Percentiles rank a stretch among this genome's conserved stretches.
phyloP scores from a whole-genome alignment of 2,888 invertebrate species.

The Caenorhabditis doughertyi region DNA sequence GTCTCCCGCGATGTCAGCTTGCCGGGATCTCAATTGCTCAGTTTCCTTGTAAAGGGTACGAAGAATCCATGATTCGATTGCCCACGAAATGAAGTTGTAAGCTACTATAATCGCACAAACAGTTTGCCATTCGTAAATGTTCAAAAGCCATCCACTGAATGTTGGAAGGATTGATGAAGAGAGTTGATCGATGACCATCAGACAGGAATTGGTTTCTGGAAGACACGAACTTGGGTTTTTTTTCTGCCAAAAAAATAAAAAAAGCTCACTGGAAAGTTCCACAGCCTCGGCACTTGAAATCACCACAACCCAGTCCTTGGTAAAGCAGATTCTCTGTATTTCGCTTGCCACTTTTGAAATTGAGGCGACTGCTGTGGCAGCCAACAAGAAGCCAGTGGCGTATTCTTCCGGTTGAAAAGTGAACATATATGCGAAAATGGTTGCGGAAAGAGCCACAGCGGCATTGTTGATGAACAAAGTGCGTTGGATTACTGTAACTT shows the following conservation, averaged over 20 bases:
- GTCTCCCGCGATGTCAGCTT: slow-evolving; percentile 11
- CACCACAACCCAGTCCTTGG: slow-evolving; percentile 80
- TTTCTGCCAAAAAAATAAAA: neutral
- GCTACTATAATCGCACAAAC: slow-evolving; percentile 33
- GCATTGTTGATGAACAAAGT: slow-evolving; percentile 72
- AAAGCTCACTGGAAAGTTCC: slow-evolving; percentile 64
- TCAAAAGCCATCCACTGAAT: slow-evolving; percentile 69
- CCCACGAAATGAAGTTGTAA: slow-evolving; percentile 78
- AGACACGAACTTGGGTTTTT: no score
- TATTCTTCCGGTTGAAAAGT: neutral
- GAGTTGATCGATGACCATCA: slow-evolving; percentile 74
- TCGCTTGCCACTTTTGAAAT: slow-evolving; percentile 75
- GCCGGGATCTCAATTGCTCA: slow-evolving; percentile 38
- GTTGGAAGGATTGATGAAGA: slow-evolving; percentile 73
- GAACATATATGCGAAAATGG: slow-evolving; percentile 49
- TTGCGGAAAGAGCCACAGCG: slow-evolving; percentile 70
- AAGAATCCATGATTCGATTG: slow-evolving; percentile 70
- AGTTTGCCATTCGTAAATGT: slow-evolving; percentile 33
- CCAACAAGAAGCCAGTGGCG: slow-evolving; percentile 14
- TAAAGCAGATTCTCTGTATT: slow-evolving; percentile 78
- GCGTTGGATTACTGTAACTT: slow-evolving; percentile 45
- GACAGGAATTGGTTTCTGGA: slow-evolving; percentile 73
- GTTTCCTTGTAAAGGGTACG: slow-evolving; percentile 68
- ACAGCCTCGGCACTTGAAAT: slow-evolving; percentile 64
- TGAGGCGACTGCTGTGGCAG: slow-evolving; percentile 62